These are phyloP conservation scores for Muscina levida DNA, from an alignment of 2,888 invertebrate species.

Conservation along the genomic window DNA sequence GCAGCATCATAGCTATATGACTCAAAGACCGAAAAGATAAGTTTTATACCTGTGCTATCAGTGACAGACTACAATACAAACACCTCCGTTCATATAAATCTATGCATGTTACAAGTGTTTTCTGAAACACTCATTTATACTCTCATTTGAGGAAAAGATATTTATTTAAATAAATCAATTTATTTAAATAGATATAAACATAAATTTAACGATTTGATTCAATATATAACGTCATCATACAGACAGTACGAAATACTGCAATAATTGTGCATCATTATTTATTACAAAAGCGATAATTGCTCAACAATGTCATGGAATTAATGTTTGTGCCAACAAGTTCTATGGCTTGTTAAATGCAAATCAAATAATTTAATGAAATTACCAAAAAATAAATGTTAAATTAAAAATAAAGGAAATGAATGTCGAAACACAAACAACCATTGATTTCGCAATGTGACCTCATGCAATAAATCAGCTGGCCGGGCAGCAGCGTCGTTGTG, in stretches of 20 bases:
- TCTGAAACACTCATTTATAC: too few species aligned
- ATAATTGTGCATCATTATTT: constrained; percentile 31
- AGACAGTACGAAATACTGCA: neutral
- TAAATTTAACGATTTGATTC: too few species aligned
- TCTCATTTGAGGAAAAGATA: too few species aligned
- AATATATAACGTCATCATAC: constrained; percentile 1
- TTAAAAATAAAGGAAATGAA: constrained; percentile 54
- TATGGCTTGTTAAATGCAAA: constrained; percentile 29
- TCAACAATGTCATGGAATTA: constrained; percentile 26
- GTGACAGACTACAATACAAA: too few species aligned
- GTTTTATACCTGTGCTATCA: too few species aligned
- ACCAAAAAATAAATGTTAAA: constrained; percentile 32
- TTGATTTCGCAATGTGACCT: constrained; percentile 50
- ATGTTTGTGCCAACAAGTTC: constrained; percentile 25
- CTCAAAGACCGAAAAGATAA: too few species aligned
- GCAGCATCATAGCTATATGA: too few species aligned
- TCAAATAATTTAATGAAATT: constrained; percentile 27
- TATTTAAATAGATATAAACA: too few species aligned
- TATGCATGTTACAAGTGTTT: too few species aligned
- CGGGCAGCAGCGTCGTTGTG: too few species aligned
- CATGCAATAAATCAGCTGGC: constrained; percentile 47
- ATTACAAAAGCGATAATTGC: constrained; percentile 27
- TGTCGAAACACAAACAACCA: constrained; percentile 51
- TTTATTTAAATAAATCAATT: too few species aligned
- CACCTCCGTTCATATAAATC: too few species aligned